Conservation (phyloP, 2,797 vertebrate species). For the Heteromormyrus szaboi region DNA sequence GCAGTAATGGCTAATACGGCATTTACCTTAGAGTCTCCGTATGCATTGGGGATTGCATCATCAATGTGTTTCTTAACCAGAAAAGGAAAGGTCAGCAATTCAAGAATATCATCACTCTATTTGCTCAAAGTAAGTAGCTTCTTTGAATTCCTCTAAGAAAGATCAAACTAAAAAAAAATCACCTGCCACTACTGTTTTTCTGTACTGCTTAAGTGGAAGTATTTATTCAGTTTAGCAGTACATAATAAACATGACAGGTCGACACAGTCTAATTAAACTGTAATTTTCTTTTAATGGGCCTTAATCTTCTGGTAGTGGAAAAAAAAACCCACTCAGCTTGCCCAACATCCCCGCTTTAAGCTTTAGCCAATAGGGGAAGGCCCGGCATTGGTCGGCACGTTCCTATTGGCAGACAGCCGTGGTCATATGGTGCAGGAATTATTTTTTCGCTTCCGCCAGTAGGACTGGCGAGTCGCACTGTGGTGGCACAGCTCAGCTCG, state of each 20-base stretch:
- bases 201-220: neutral
- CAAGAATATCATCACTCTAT: constrained; percentile 19
- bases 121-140: constrained; percentile 6
- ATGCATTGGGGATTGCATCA: constrained; percentile 31
- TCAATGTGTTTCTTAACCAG: constrained; percentile 25
- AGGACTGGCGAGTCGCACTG: neutral
- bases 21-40: constrained; percentile 31
- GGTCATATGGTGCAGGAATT: neutral
- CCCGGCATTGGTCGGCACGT: neutral
- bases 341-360: neutral
- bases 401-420: neutral
- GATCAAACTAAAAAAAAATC: neutral
- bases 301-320: neutral
- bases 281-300: neutral
- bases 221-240: neutral
- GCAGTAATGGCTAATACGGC: constrained; percentile 32
- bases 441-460: neutral
- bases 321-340: neutral
- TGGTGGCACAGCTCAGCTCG: neutral
- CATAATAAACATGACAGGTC: neutral
- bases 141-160: neutral
- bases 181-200: neutral
- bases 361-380: neutral
- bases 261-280: neutral
- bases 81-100: constrained; percentile 12